These are phyloP conservation scores for Cryptomyrus ogoouensis DNA, from an alignment of 2,113 vertebrate genomes.

Conservation along the genomic window DNA sequence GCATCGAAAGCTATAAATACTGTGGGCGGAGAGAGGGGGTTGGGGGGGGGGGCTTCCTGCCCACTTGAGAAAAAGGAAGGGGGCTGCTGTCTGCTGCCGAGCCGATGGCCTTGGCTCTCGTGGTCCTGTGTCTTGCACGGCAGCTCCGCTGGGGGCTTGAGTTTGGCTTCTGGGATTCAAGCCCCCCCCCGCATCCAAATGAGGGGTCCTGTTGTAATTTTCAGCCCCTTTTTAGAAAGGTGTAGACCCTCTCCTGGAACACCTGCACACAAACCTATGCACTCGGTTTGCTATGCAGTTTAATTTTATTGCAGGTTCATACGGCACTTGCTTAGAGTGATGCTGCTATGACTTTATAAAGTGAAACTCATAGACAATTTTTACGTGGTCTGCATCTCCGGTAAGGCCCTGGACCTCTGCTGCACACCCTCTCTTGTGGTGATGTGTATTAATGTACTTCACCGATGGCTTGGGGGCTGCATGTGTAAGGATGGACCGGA, in stretches of 20 bases:
- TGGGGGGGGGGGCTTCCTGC: neutral
- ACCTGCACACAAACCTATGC: neutral
- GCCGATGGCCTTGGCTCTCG: neutral
- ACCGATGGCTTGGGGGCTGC: neutral
- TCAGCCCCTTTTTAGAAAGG: neutral
- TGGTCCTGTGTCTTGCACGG: neutral
- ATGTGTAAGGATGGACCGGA: neutral
- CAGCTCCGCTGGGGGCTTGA: neutral
- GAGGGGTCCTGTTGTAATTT: neutral
- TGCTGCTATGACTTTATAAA: neutral
- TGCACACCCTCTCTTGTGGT: neutral
- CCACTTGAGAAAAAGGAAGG: neutral
- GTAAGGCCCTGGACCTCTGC: neutral
- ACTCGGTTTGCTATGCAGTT: neutral
- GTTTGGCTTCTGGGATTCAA: neutral
- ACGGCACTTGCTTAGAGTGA: neutral
- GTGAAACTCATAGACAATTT: neutral
- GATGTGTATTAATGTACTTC: neutral
- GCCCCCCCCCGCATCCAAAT: neutral
- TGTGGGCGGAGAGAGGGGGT: neutral
- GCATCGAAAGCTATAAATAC: slow-evolving; percentile 40
- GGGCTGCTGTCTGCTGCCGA: neutral
- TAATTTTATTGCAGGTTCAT: neutral
- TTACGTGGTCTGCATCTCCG: neutral
- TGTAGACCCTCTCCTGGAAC: neutral